phyloP scores from a whole-genome alignment of 1,140 invertebrate species.

The Epicauta chinensis region DNA sequence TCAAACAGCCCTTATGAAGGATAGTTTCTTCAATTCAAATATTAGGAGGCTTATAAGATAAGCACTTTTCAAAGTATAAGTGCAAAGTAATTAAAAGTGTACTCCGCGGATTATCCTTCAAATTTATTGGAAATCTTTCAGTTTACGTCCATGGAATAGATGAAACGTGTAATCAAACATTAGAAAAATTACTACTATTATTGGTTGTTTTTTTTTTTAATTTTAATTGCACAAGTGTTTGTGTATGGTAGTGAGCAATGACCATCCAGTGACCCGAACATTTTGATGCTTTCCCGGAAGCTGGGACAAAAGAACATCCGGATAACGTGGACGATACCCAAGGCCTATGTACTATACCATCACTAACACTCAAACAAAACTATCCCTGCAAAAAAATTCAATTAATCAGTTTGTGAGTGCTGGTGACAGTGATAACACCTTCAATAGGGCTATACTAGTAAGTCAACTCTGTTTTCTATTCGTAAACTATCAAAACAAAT shows the following conservation, averaged over 20 bases:
- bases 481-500: too few species aligned
- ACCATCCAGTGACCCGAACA: constrained; percentile 38
- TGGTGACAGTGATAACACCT: constrained; percentile 30
- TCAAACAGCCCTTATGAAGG: neutral
- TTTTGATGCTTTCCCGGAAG: constrained; percentile 36
- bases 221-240: constrained; percentile 23
- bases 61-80: too few species aligned
- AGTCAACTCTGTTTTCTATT: constrained; percentile 14
- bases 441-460: constrained; percentile 25
- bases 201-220: neutral
- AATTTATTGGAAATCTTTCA: too few species aligned
- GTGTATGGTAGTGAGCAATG: constrained; percentile 31
- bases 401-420: constrained; percentile 30
- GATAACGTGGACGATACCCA: constrained; percentile 21
- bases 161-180: too few species aligned
- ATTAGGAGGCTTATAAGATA: too few species aligned
- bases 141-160: too few species aligned
- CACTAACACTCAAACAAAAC: constrained; percentile 7
- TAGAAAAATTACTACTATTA: too few species aligned
- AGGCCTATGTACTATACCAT: constrained; percentile 23
- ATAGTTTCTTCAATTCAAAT: too few species aligned
- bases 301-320: constrained; percentile 36
- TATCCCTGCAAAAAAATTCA: constrained; percentile 15
- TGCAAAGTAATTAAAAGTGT: too few species aligned
- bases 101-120: too few species aligned